These are phyloP conservation scores for Meghimatium bilineatum DNA, from an alignment of 2,888 invertebrate genomes.

Conservation along the genomic window DNA sequence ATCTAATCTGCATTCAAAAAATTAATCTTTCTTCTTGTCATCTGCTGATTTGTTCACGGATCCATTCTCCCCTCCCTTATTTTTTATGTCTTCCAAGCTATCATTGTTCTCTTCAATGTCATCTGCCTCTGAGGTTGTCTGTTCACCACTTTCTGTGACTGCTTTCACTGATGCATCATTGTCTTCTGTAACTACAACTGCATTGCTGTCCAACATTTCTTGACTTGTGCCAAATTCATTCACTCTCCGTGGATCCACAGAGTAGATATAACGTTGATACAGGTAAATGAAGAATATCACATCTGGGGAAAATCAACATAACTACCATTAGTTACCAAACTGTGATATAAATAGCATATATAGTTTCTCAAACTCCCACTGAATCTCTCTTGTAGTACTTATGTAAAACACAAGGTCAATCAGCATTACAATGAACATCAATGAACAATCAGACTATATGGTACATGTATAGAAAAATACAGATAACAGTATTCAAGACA, in stretches of 20 bases:
- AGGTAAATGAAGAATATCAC: constrained; percentile 99
- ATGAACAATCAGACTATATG: no score
- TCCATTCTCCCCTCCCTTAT: constrained; percentile 10
- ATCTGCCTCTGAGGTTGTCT: not conserved
- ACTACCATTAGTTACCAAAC: not conserved
- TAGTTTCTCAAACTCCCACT: no score
- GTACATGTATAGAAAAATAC: no score
- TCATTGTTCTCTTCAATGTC: constrained; percentile 12
- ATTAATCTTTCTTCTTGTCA: constrained; percentile 68
- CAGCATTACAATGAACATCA: no score
- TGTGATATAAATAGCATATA: no score
- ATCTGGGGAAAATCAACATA: constrained; percentile 82
- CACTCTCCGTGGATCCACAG: constrained; percentile 93
- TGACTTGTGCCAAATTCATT: constrained; percentile 99
- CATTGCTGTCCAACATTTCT: constrained; percentile 85
- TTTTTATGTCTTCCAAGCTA: constrained; percentile 4
- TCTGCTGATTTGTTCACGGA: constrained; percentile 54
- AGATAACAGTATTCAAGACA: no score
- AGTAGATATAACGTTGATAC: constrained; percentile 99
- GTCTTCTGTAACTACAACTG: constrained; percentile 36
- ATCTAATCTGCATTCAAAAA: not conserved
- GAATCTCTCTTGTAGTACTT: no score
- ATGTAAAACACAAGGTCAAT: no score
- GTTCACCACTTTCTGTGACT: constrained; percentile 27
- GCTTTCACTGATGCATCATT: not conserved